Percentiles rank a stretch among this genome's conserved stretches.
These are phyloP conservation scores for Andrena minutula DNA, from an alignment of 2,888 invertebrate species.

Conservation along the genomic window DNA sequence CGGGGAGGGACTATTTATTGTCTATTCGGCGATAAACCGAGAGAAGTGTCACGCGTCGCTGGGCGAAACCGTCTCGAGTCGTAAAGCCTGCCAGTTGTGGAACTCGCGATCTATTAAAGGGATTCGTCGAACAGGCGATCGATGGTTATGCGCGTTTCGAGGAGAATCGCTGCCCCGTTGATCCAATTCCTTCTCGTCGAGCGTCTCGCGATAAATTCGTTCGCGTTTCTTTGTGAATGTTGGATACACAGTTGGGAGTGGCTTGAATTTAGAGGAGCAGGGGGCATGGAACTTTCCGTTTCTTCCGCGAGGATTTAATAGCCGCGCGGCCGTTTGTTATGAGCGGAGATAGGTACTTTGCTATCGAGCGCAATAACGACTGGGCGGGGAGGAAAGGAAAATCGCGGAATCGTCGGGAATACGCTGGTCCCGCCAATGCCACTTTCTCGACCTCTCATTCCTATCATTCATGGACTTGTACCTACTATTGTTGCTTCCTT, in stretches of 20 bases:
- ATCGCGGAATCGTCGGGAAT: conserved; percentile 42
- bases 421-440: conserved; percentile 41
- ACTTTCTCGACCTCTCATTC: conserved; percentile 57
- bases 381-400: conserved; percentile 50
- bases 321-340: neutral
- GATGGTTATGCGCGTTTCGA: neutral
- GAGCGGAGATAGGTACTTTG: neutral
- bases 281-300: conserved; percentile 1
- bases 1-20: conserved; percentile 26
- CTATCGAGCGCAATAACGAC: conserved; percentile 40
- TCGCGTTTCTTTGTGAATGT: neutral
- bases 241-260: neutral
- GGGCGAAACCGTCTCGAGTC: neutral
- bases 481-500: conserved; percentile 1
- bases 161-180: neutral
- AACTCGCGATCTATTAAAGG: neutral
- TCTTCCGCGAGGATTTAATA: conserved; percentile 4
- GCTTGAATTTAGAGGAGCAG: neutral
- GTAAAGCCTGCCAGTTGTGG: neutral
- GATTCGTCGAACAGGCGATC: neutral
- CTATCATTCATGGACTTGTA: neutral
- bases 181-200: neutral
- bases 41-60: neutral
- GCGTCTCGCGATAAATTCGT: neutral
- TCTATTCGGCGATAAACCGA: conserved; percentile 22